These are phyloP conservation scores for Punctoribates punctum DNA, from an alignment of 2,888 invertebrate genomes.

Conservation along the genomic window DNA sequence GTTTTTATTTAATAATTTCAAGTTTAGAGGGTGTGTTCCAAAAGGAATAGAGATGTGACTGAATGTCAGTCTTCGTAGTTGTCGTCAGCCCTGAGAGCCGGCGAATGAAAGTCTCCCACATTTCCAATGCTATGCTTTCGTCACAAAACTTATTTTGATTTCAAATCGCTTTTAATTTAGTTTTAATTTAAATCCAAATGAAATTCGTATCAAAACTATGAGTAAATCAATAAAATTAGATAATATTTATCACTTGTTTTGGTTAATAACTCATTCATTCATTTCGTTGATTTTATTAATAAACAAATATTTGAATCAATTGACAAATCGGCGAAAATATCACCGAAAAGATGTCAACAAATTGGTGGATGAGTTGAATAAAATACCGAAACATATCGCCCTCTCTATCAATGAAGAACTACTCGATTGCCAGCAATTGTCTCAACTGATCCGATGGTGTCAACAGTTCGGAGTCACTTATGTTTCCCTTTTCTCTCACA, in stretches of 20 bases:
- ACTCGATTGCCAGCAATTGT: neutral
- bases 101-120: neutral
- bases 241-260: constrained; percentile 5
- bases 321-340: neutral
- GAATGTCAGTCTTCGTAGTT: neutral
- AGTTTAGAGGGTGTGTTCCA: no score
- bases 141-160: neutral
- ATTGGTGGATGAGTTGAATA: neutral
- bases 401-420: constrained; percentile 3
- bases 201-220: neutral
- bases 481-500: neutral
- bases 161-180: neutral
- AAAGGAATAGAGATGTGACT: no score
- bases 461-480: neutral
- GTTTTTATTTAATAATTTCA: no score
- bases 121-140: neutral
- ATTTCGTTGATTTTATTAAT: neutral
- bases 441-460: constrained; percentile 36
- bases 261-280: neutral
- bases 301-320: neutral
- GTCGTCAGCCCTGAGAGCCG: neutral
- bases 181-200: neutral
- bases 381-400: constrained; percentile 37
- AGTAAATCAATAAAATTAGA: neutral
- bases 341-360: neutral